Evolutionary conservation across 2,113 vertebrate genomes (phyloP).

Genomic region (Megaceryle maxima): DNA sequence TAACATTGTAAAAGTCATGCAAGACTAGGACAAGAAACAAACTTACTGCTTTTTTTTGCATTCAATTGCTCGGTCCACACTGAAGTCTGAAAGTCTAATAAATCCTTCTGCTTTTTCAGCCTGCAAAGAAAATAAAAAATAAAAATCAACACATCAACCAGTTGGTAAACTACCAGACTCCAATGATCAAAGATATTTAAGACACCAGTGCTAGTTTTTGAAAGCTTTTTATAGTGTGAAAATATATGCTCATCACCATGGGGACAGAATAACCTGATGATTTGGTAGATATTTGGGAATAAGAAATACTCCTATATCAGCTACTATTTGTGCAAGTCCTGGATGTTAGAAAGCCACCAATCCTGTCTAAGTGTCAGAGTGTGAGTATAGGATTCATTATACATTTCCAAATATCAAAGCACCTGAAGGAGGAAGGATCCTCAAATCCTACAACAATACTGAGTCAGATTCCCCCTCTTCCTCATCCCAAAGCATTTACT

Average conservation of each 20-base stretch:
- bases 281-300: background rate
- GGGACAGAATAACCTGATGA: background rate
- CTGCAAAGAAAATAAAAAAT: slow-evolving; percentile 68
- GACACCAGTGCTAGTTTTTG: background rate
- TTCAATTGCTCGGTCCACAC: slow-evolving; percentile 89
- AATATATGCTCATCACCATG: slow-evolving; percentile 33
- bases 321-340: background rate
- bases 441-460: background rate
- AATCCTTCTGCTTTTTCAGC: slow-evolving; percentile 97
- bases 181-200: background rate
- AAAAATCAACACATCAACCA: background rate
- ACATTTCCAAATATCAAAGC: background rate
- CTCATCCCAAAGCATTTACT: background rate
- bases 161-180: background rate
- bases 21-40: background rate
- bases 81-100: slow-evolving; percentile 91
- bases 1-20: background rate
- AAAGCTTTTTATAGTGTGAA: background rate
- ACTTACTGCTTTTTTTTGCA: slow-evolving; percentile 99
- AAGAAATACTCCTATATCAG: background rate
- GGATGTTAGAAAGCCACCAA: background rate
- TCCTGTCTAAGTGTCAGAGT: background rate
- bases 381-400: background rate
- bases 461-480: background rate
- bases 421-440: background rate